Evolutionary conservation across 2,797 vertebrate genomes (phyloP).

Genomic region (Sebastiscus albofasciatus): DNA sequence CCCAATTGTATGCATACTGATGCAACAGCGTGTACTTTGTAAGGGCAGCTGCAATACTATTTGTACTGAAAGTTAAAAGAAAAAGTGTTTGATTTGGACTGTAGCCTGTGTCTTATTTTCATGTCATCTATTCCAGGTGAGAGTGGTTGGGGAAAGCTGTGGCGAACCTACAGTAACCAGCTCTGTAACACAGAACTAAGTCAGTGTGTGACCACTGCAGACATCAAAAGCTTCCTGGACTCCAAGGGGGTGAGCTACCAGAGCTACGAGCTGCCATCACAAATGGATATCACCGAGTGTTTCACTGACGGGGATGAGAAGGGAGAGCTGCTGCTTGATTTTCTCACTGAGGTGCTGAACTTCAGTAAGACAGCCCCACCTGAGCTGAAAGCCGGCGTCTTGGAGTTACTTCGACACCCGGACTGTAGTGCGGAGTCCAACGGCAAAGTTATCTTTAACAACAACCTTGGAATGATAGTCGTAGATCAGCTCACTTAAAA

Average conservation of each 20-base stretch:
- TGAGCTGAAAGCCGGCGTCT: constrained; percentile 84
- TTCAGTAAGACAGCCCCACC: constrained; percentile 87
- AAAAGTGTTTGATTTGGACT: too few species aligned
- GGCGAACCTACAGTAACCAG: constrained; percentile 81
- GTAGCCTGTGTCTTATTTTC: neutral
- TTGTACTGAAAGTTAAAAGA: neutral
- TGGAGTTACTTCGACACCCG: constrained; percentile 85
- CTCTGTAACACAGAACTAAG: constrained; percentile 83
- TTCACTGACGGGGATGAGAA: constrained; percentile 87
- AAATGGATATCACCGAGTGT: constrained; percentile 93
- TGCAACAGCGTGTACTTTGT: too few species aligned
- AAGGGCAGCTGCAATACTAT: too few species aligned
- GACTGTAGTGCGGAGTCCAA: constrained; percentile 84
- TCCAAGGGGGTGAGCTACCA: constrained; percentile 81
- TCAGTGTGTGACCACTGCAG: constrained; percentile 81
- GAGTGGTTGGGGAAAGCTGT: constrained; percentile 89
- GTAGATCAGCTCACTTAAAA: constrained; percentile 72
- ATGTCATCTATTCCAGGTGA: constrained; percentile 71
- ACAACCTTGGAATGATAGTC: constrained; percentile 85
- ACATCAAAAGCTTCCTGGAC: constrained; percentile 84
- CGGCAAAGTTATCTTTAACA: constrained; percentile 90
- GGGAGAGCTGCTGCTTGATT: constrained; percentile 92
- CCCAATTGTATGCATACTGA: too few species aligned
- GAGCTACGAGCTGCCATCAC: constrained; percentile 83
- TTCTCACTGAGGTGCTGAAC: constrained; percentile 88